phyloP scores from a whole-genome alignment of 2,113 vertebrate genomes.

The Cyphomyrus plagiostoma region DNA sequence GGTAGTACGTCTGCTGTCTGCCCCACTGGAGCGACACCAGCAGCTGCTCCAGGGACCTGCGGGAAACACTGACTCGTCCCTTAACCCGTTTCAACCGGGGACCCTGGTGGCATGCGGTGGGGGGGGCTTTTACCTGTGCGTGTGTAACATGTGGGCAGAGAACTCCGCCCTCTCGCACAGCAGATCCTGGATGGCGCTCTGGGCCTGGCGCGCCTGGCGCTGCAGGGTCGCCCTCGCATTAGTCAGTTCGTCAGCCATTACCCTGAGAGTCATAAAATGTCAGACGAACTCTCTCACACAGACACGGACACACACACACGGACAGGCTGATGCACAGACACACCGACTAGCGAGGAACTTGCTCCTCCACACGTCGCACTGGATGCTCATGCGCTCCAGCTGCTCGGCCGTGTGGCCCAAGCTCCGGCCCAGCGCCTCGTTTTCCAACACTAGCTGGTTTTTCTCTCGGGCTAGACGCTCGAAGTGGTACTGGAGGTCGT shows the following conservation, averaged over 20 bases:
- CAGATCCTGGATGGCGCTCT: slow-evolving; percentile 87
- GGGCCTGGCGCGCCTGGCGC: slow-evolving; percentile 81
- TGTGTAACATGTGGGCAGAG: slow-evolving; percentile 77
- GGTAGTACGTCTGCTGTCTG: slow-evolving; percentile 82
- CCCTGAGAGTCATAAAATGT: slow-evolving; percentile 57
- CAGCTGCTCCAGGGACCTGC: slow-evolving; percentile 84
- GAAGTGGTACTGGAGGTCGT: slow-evolving; percentile 95
- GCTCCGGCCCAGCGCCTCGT: slow-evolving; percentile 72
- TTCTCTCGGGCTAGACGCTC: slow-evolving; percentile 88
- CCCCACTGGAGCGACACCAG: slow-evolving; percentile 92
- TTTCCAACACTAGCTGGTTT: slow-evolving; percentile 90
- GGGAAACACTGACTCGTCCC: neutral
- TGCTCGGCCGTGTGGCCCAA: slow-evolving; percentile 79
- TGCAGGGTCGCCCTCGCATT: slow-evolving; percentile 76
- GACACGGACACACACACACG: neutral
- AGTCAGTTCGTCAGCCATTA: slow-evolving; percentile 94
- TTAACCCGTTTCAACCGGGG: neutral
- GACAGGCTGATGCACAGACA: neutral
- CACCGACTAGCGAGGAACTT: slow-evolving; percentile 97
- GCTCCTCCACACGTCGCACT: slow-evolving; percentile 98
- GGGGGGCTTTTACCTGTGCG: slow-evolving; percentile 69
- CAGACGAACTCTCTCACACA: neutral
- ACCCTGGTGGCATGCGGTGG: neutral
- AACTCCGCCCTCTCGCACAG: slow-evolving; percentile 83
- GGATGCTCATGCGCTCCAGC: slow-evolving; percentile 89